Conservation (phyloP, 2,888 invertebrate species). For the Druceiella hillmani region DNA sequence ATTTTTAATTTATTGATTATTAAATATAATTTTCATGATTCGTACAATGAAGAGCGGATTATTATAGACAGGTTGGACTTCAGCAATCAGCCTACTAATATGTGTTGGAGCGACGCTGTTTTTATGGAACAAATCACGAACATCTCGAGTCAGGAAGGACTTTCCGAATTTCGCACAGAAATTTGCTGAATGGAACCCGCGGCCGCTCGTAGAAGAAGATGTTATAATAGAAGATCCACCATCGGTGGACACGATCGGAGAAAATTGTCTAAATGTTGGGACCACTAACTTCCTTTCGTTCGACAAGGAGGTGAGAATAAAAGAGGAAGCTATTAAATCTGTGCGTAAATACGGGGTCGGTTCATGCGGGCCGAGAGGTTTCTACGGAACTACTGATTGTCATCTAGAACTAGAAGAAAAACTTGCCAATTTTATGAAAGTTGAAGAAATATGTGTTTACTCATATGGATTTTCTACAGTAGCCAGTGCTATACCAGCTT, state of each 20-base stretch:
- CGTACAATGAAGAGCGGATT: too few relatives aligned
- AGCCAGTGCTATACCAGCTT: slow-evolving; percentile 92
- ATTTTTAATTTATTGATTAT: too few relatives aligned
- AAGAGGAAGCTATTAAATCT: slow-evolving; percentile 67
- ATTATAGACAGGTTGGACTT: slow-evolving; percentile 47
- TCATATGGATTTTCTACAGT: slow-evolving; percentile 95
- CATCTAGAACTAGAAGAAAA: slow-evolving; percentile 84
- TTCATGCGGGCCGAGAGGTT: slow-evolving; percentile 94
- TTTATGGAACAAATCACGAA: slow-evolving; percentile 34
- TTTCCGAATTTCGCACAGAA: too few relatives aligned
- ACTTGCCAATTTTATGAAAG: slow-evolving; percentile 75
- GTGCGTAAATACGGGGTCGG: slow-evolving; percentile 93
- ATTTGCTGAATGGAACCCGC: slow-evolving; percentile 76
- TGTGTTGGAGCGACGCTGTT: slow-evolving; percentile 36
- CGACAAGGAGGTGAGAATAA: slow-evolving; percentile 65
- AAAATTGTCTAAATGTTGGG: slow-evolving; percentile 40
- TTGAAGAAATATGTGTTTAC: slow-evolving; percentile 91
- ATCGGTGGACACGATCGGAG: slow-evolving; percentile 42
- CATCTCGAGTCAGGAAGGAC: slow-evolving; percentile 28
- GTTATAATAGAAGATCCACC: slow-evolving; percentile 58
- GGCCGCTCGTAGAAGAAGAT: slow-evolving; percentile 66
- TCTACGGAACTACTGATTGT: slow-evolving; percentile 94
- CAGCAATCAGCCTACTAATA: slow-evolving; percentile 39
- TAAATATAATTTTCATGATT: too few relatives aligned
- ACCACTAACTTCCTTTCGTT: slow-evolving; percentile 43